Evolutionary conservation across 2,113 vertebrate species (phyloP), one percentile per base, ranked within the genome.

Genomic region (Plecotus auritus): DNA sequence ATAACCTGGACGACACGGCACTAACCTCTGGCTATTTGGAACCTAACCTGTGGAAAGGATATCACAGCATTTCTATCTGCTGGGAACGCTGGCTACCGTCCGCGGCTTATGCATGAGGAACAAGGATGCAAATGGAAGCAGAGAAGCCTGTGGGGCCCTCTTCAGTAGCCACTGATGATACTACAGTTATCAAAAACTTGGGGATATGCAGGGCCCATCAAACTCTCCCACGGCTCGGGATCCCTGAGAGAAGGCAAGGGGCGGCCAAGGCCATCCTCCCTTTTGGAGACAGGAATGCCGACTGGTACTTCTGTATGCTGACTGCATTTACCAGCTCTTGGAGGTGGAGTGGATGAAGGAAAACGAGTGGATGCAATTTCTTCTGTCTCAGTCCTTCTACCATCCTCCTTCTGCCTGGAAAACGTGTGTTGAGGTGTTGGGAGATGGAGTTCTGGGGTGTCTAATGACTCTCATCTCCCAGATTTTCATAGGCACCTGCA

Each of bases 361-460:
- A 72, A 64, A 13, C 35, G 30, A 66, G 0, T 49, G 49, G 49
- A 51, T 17, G 49, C 11, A 51, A 51, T 51, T 16, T 83, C 72
- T 59, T 59, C 32, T 16, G 37, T 72, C 45, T 85, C 9, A 9
- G 42, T 56, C 28, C 17, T 51, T 83, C 18, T 49, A 26, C 69
- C 26, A 42, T 40, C 54, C 5, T 72, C 54, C 14, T 66, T 67
- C 9, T 88, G 7, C 32, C n/a, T 85, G 54, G 30, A 47, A 83
- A 73, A 49, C 5, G 76, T 20, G 32, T n/a, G 49, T 82, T 32
- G 17, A 23, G 11, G 9, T 32, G 10, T 59, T 70, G 49, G 7
- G 30, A 69, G 26, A 35, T 18, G n/a, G 6, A 12, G 5, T 3
- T 59, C 1, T 45, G 22, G 14, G 4, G 0, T 28, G 1, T 59